Evolutionary conservation across 1,140 invertebrate species (phyloP).

Genomic region (Bombus balteatus): DNA sequence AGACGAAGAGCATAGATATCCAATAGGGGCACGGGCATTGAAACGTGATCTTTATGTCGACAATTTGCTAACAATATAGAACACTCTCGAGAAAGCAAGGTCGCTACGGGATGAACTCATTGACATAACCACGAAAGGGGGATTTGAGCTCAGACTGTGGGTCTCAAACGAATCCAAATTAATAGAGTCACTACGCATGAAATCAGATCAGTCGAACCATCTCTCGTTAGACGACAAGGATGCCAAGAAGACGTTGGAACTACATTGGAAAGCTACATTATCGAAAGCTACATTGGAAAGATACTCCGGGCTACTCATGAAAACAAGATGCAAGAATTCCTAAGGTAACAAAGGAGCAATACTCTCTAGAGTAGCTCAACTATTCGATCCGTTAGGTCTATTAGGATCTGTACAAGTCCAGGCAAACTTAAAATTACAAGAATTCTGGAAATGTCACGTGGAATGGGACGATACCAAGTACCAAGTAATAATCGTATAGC

Average conservation of each 20-base stretch:
- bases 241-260: no score
- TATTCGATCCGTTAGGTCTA: neutral
- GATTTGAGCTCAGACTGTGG: neutral
- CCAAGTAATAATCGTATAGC: neutral
- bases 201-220: no score
- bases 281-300: no score
- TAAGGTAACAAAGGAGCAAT: neutral
- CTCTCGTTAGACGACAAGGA: rapidly evolving
- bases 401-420: neutral
- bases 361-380: neutral
- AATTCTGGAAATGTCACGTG: no score
- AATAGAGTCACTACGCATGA: no score
- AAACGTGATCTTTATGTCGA: neutral
- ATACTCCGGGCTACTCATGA: no score
- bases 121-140: neutral
- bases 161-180: neutral
- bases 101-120: neutral
- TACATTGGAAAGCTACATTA: no score
- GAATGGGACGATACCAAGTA: neutral
- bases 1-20: neutral
- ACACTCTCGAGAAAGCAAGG: neutral
- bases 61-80: neutral
- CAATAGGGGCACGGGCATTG: neutral
- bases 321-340: no score
- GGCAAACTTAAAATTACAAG: neutral